Evolutionary conservation across 2,113 vertebrate genomes (phyloP), one percentile per base, ranked within the genome.

Genomic region (Lepisosteus osseus): DNA sequence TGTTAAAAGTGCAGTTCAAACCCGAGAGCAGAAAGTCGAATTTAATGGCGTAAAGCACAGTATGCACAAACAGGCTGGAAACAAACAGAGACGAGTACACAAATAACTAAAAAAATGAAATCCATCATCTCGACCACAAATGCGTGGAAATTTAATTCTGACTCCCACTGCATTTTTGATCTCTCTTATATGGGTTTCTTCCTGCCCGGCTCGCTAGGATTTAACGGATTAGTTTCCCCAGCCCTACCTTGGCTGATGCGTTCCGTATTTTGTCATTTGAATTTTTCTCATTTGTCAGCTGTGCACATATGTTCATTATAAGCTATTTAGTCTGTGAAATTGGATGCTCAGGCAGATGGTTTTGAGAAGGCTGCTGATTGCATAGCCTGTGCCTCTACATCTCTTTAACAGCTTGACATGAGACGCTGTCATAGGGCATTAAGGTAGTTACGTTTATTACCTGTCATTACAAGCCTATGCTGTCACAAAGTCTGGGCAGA

Each of bases 311-410:
- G 72, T 79, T 79, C 75, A 72, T 78, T 74, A 77, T 65, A 74
- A 79, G 69, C 68, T 70, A 65, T 86, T 85, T 77, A 71, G 65
- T 56, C 67, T 79, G 72, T 87, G 78, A 83, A 85, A 85, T 82
- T 80, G 78, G 76, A 79, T 76, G 75, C 56, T 66, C 72, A 57
- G 71, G 71, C 68, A 77, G 72, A 83, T 81, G 76, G 74, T 75
- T 75, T 82, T 74, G 70, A 72, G 75, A 74, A 74, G 72, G 59
- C 55, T 67, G 59, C 17, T 79, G 71, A 69, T 73, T 77, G 54
- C 71, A 77, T 57, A 74, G 47, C 69, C 4, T 70, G 55, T 70
- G 72, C 75, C 72, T 81, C 81, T 77, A 76, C 75, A 77, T 74
- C 77, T 81, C 63, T 80, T 78, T 74, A 78, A 81, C 42, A 79